Percentiles rank a stretch among this genome's conserved stretches.
Conservation (phyloP, 1,140 invertebrate species). For the Cyclina sinensis region DNA sequence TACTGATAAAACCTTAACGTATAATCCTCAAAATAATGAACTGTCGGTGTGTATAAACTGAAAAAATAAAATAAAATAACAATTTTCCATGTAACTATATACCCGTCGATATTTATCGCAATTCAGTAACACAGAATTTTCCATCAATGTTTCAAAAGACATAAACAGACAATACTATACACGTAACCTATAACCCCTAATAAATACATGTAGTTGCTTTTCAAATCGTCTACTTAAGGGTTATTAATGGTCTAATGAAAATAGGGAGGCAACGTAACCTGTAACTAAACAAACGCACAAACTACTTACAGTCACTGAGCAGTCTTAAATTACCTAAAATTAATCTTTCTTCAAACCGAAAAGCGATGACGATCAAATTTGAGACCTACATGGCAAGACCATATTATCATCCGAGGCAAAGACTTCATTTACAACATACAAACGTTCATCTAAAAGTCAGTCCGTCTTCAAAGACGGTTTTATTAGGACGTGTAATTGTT, state of each 20-base stretch:
- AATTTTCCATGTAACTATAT: not conserved
- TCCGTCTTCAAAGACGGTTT: slow-evolving; percentile 55
- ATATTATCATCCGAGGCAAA: slow-evolving; percentile 9
- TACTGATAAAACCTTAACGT: no score
- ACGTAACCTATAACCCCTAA: slow-evolving; percentile 11
- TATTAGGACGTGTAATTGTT: slow-evolving; percentile 55
- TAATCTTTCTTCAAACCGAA: slow-evolving; percentile 13
- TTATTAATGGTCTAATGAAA: slow-evolving; percentile 44
- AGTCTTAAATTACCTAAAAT: slow-evolving; percentile 51
- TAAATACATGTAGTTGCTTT: slow-evolving; percentile 19
- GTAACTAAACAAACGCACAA: slow-evolving; percentile 17
- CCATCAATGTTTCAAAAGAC: slow-evolving; percentile 38
- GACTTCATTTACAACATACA: slow-evolving; percentile 15
- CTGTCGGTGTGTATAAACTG: no score
- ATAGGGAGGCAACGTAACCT: not conserved
- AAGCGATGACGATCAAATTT: slow-evolving; percentile 28
- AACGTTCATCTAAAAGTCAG: slow-evolving; percentile 40
- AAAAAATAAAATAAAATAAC: slow-evolving; percentile 7
- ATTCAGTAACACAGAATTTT: not conserved
- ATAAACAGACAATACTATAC: slow-evolving; percentile 3
- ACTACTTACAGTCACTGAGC: slow-evolving; percentile 11
- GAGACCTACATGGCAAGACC: slow-evolving; percentile 26
- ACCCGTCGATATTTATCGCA: not conserved
- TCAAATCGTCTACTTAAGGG: slow-evolving; percentile 38
- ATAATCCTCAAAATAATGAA: no score